Evolutionary conservation across 1,140 invertebrate species (phyloP).

Genomic region (Hetaerina americana): DNA sequence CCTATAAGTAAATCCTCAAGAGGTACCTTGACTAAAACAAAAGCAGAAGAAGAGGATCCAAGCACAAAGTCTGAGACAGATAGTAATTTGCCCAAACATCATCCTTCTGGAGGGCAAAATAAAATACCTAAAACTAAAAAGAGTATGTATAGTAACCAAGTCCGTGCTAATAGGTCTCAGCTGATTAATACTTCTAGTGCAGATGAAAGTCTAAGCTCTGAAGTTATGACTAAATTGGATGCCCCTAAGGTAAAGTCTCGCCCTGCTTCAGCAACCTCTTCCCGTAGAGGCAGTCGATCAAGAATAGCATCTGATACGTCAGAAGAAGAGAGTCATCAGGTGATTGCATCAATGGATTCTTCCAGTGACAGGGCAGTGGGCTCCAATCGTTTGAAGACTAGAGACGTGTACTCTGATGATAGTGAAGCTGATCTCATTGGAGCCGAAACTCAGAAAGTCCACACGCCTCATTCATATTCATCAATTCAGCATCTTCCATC

Average conservation of each 20-base stretch:
- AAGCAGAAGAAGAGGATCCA: slow-evolving; percentile 21
- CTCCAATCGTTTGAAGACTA: not conserved
- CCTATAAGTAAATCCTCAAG: slow-evolving; percentile 40
- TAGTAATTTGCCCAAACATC: slow-evolving; percentile 7
- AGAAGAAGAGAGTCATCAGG: slow-evolving; percentile 9
- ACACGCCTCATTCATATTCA: not conserved
- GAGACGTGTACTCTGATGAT: slow-evolving; percentile 22
- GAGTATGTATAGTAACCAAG: not conserved
- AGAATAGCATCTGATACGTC: slow-evolving; percentile 38
- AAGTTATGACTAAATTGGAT: not conserved
- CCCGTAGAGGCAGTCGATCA: slow-evolving; percentile 34
- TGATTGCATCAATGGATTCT: not conserved
- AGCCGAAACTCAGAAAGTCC: not conserved
- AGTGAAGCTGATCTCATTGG: slow-evolving; percentile 34
- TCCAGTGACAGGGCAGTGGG: not conserved
- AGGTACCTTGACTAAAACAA: slow-evolving; percentile 26
- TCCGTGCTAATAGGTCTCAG: not conserved
- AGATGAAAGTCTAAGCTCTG: not conserved
- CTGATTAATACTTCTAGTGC: not conserved
- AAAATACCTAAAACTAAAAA: not conserved
- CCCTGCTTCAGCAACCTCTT: slow-evolving; percentile 17
- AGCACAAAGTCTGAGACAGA: slow-evolving; percentile 34
- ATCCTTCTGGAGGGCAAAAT: not conserved
- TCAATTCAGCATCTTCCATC: not conserved
- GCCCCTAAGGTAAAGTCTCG: not conserved